A percentile compares a stretch with the other conserved stretches of the same genome.
Evolutionary conservation across 2,113 vertebrate species (phyloP).

Genomic region (Chaenogobius annularis): DNA sequence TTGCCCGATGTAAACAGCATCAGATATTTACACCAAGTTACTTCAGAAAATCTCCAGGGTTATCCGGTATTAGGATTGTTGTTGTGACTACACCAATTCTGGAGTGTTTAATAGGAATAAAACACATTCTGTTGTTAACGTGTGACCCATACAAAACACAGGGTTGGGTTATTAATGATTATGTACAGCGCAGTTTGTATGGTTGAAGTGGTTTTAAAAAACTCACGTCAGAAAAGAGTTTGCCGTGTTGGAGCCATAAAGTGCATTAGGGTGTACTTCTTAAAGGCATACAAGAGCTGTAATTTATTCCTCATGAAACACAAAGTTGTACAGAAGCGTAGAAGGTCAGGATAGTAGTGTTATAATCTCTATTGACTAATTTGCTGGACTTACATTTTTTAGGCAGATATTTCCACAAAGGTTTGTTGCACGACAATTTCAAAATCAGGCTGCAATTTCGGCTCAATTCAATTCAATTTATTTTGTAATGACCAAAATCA

Average conservation of each 20-base stretch:
- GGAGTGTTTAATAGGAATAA: not conserved
- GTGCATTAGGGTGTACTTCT: not conserved
- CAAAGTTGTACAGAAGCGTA: conserved; percentile 3
- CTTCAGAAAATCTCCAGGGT: not conserved
- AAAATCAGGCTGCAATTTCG: too few relatives aligned
- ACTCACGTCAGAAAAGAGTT: not conserved
- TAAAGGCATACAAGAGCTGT: not conserved
- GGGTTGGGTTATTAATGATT: not conserved
- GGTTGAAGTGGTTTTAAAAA: not conserved
- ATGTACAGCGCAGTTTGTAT: not conserved
- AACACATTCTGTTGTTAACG: not conserved
- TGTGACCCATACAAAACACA: not conserved
- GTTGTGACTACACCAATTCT: conserved; percentile 1
- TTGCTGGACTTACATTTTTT: too few relatives aligned
- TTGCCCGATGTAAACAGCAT: not conserved
- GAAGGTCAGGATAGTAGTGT: not conserved
- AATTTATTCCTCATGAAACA: not conserved
- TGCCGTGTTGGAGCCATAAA: not conserved
- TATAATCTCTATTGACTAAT: too few relatives aligned
- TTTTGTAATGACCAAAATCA: too few relatives aligned
- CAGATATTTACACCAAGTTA: conserved; percentile 1
- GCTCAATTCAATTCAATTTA: too few relatives aligned
- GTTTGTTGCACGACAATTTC: too few relatives aligned
- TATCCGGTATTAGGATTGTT: not conserved
- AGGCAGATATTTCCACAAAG: too few relatives aligned